Evolutionary conservation across 37 sponge, comb jelly and placozoan genomes (phyloP), one percentile per base, ranked within the genome.

Genomic region (Geodia barretti): DNA sequence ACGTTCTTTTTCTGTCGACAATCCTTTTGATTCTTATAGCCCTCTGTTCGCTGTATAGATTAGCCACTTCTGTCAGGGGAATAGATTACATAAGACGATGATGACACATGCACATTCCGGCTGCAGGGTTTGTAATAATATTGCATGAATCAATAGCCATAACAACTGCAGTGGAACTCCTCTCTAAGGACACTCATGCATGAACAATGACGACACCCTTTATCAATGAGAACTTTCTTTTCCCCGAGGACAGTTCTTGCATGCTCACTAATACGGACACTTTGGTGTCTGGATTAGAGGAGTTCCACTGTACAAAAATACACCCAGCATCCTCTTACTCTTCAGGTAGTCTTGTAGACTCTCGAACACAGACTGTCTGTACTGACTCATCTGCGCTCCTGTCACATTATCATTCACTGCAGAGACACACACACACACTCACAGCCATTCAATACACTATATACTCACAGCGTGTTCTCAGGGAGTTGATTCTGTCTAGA

Each of bases 1-100:
- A 94, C 95, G 62, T 78, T 84, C 79, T 72, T 69, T 80, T 90
- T 41, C 81, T 94, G 34, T 90, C 91, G 17, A 94, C 82, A 21
- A 90, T 83, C 66, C 92, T 90, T 62, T 91, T 94, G 29, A 94
- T 85, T n/a, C 92, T 73, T 34, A 94, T 65, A 5, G 92, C 91
- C 34, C 80, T 78, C 86, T 94, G 95, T 39, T 90, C 88, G 80
- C 91, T 90, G 62, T 94, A 87, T 63, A 94, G n/a, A 30, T 47
- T 68, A 64, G 88, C 84, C 30, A 87, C 88, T 1, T 76, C 95
- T 94, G 47, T 3, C 60, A 70, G 37, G 29, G 3, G 36, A 31
- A 70, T 8, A 60, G 39, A 29, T 7, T 20, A 31, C 37, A 40
- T 34, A 29, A 60, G 35, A 59, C 25, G 31, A 31, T 62, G n/a